Percentiles rank a stretch among this genome's conserved stretches.
These are phyloP conservation scores for Meghimatium bilineatum DNA, from an alignment of 2,888 invertebrate species.

Conservation along the genomic window DNA sequence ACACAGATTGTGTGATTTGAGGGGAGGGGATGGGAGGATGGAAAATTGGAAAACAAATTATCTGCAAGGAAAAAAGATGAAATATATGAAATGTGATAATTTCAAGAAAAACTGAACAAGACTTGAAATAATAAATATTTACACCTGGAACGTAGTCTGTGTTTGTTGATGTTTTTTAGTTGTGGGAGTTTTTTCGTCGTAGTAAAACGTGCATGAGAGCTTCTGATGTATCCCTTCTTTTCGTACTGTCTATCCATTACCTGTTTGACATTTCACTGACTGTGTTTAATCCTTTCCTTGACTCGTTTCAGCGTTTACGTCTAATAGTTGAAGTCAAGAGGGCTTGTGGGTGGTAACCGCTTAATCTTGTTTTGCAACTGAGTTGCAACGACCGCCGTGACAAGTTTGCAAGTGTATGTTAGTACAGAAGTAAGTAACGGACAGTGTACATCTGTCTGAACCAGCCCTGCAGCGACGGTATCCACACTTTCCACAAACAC, in stretches of 20 bases:
- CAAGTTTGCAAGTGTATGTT: conserved; percentile 36
- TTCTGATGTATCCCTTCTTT: background rate
- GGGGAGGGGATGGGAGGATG: no score
- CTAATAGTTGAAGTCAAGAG: conserved; percentile 9
- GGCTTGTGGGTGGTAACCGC: conserved; percentile 13
- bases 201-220: background rate
- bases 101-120: background rate
- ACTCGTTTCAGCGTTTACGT: conserved; percentile 11
- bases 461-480: background rate
- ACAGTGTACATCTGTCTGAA: background rate
- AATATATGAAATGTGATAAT: no score
- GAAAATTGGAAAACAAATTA: no score
- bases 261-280: conserved; percentile 11
- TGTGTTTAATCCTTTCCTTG: conserved; percentile 4
- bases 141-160: background rate
- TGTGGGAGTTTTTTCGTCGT: no score
- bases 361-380: conserved; percentile 25
- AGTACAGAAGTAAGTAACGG: conserved; percentile 14
- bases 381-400: conserved; percentile 19
- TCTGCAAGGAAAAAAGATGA: no score
- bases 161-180: background rate
- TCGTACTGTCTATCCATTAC: background rate
- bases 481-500: conserved; percentile 30
- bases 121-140: no score
- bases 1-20: no score